Percentiles rank a stretch among this genome's conserved stretches.
Conservation (phyloP, 2,113 vertebrate genomes). For the Pteruthius melanotis region DNA sequence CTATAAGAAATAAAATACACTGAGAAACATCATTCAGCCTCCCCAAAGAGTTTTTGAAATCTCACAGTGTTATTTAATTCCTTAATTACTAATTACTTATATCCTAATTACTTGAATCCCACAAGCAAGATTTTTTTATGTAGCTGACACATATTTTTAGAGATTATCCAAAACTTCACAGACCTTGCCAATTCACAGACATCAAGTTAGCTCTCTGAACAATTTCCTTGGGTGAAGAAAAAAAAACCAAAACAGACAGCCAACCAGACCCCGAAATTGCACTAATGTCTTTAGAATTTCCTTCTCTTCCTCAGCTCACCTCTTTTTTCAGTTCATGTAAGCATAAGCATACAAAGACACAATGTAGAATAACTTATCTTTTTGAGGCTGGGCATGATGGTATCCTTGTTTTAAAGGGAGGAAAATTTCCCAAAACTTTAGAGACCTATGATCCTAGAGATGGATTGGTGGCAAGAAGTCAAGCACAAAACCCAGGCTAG, state of each 20-base stretch:
- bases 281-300: not conserved
- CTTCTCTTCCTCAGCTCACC: not conserved
- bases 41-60: not conserved
- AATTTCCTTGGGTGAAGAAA: not conserved
- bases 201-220: not conserved
- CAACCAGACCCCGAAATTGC: not conserved
- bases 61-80: not conserved
- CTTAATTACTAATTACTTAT: constrained; percentile 11
- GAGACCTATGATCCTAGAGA: not conserved
- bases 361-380: not conserved
- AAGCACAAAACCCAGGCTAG: not conserved
- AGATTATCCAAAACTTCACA: not conserved
- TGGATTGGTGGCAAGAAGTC: not conserved
- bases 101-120: not conserved
- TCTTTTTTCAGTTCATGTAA: not conserved
- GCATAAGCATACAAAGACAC: not conserved
- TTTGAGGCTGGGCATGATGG: not conserved
- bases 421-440: not conserved
- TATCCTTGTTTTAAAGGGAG: not conserved
- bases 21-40: not conserved
- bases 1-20: not conserved
- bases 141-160: not conserved
- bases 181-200: not conserved
- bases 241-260: not conserved
- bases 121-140: not conserved